Percentiles rank a stretch among this genome's conserved stretches.
These are phyloP conservation scores for Lycopodina hypogea DNA, from an alignment of 37 sponge, comb jelly and placozoan genomes.

Conservation along the genomic window DNA sequence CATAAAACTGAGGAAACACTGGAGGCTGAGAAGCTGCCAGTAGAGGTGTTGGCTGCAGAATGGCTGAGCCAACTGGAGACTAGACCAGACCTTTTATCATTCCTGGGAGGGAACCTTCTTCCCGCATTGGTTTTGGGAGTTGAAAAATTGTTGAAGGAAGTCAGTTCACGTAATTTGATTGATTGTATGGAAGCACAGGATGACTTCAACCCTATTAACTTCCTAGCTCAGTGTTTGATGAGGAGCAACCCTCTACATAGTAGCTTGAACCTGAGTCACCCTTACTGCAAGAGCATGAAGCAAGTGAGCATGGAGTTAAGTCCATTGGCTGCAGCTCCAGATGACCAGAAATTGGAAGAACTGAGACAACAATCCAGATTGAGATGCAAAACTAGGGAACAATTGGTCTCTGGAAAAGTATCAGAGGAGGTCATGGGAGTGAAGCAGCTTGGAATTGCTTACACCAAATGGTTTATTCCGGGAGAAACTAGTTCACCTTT, in stretches of 20 bases:
- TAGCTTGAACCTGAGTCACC: slow-evolving; percentile 65
- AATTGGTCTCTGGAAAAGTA: slow-evolving; percentile 13
- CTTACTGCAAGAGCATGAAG: slow-evolving; percentile 63
- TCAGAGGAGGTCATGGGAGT: slow-evolving; percentile 24
- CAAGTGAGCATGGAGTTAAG: slow-evolving; percentile 58
- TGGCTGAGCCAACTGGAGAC: slow-evolving; percentile 50
- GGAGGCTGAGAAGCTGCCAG: slow-evolving; percentile 27
- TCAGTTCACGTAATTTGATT: slow-evolving; percentile 36
- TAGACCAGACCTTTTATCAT: slow-evolving; percentile 34
- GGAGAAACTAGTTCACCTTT: slow-evolving; percentile 1
- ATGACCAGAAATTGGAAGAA: slow-evolving; percentile 51
- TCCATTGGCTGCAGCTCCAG: slow-evolving; percentile 22
- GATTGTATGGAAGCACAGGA: slow-evolving; percentile 17
- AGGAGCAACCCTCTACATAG: slow-evolving; percentile 89
- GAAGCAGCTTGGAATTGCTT: slow-evolving; percentile 21
- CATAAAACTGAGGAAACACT: too few species aligned
- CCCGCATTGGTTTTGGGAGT: slow-evolving; percentile 78
- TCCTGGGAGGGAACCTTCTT: slow-evolving; percentile 70
- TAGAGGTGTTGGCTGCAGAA: slow-evolving; percentile 75
- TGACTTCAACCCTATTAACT: slow-evolving; percentile 96
- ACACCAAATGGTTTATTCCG: slow-evolving; percentile 36
- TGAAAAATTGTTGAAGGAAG: slow-evolving; percentile 80
- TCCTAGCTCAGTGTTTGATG: slow-evolving; percentile 93
- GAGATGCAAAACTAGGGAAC: slow-evolving; percentile 50
- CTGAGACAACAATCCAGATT: slow-evolving; percentile 43